phyloP scores from a whole-genome alignment of 2,888 invertebrate genomes.

The Drosophila colorata region DNA sequence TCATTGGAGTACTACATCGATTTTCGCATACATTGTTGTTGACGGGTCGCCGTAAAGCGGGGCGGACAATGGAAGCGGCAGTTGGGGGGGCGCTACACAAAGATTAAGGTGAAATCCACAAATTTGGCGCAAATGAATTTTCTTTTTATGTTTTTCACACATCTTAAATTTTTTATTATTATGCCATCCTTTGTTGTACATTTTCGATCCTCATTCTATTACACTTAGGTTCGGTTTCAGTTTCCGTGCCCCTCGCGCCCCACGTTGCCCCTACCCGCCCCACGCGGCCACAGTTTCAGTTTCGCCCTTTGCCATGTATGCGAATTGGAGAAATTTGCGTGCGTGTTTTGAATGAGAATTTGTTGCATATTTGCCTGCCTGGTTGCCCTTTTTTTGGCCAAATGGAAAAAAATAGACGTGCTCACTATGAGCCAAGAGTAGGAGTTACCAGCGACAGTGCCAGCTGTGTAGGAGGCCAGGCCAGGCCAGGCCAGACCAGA shows the following conservation, averaged over 20 bases:
- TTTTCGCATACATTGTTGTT: conserved; percentile 75
- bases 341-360: conserved; percentile 82
- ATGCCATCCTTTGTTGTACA: conserved; percentile 80
- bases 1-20: conserved; percentile 71
- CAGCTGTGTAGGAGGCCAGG: conserved; percentile 29
- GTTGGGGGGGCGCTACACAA: conserved; percentile 29
- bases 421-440: conserved; percentile 30
- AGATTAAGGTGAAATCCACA: conserved; percentile 80
- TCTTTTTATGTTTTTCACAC: conserved; percentile 81
- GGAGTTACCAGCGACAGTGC: conserved; percentile 39
- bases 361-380: conserved; percentile 80
- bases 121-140: conserved; percentile 82
- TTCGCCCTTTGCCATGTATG: conserved; percentile 62
- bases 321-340: conserved; percentile 81
- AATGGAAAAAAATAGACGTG: conserved; percentile 80
- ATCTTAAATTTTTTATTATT: conserved; percentile 80
- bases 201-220: conserved; percentile 81
- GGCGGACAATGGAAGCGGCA: neutral
- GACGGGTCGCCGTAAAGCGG: conserved; percentile 3
- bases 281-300: conserved; percentile 26
- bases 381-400: conserved; percentile 62
- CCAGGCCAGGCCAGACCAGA: too few species aligned
- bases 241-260: conserved; percentile 1
- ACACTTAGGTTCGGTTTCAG: conserved; percentile 72
- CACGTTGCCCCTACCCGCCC: neutral